phyloP scores from a whole-genome alignment of 1,140 invertebrate species.

The Drosophila equinoxialis region DNA sequence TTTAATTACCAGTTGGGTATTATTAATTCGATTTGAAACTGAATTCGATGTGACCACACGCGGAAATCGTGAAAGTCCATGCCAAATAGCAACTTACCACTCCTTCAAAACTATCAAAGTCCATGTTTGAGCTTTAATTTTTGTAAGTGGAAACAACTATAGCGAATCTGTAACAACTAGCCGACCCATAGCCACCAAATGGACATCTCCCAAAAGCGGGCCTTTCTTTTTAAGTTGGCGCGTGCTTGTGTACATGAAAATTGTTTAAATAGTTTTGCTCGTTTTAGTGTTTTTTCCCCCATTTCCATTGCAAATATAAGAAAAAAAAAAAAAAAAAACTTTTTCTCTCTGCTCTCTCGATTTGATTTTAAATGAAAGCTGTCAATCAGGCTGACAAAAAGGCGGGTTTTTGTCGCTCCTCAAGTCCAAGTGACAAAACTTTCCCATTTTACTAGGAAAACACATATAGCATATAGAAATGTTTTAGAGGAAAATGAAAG shows the following conservation, averaged over 20 bases:
- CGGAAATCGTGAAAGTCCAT: constrained; percentile 74
- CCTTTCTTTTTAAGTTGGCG: constrained; percentile 42
- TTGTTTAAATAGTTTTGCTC: constrained; percentile 69
- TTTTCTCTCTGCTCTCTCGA: constrained; percentile 44
- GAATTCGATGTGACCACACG: constrained; percentile 31
- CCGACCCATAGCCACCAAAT: constrained; percentile 51
- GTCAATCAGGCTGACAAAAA: constrained; percentile 70
- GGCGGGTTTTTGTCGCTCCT: constrained; percentile 44
- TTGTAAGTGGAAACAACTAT: constrained; percentile 14
- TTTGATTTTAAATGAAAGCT: constrained; percentile 81
- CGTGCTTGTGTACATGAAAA: constrained; percentile 50
- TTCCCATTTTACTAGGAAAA: constrained; percentile 78
- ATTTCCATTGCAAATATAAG: constrained; percentile 15
- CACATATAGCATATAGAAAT: constrained; percentile 38
- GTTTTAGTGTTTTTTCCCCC: constrained; percentile 34
- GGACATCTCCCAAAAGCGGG: constrained; percentile 18
- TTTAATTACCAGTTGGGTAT: constrained; percentile 4
- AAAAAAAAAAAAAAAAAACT: constrained; percentile 17
- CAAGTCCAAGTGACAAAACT: constrained; percentile 41
- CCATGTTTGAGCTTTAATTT: constrained; percentile 1
- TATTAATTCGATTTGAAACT: constrained; percentile 14
- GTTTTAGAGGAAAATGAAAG: constrained; percentile 67
- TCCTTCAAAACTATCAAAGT: constrained; percentile 37
- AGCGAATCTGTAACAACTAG: constrained; percentile 61
- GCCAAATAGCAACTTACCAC: constrained; percentile 30